Base-by-base conservation (phyloP, 2,113 vertebrate species). In the Petrocephalus microphthalmus region DNA sequence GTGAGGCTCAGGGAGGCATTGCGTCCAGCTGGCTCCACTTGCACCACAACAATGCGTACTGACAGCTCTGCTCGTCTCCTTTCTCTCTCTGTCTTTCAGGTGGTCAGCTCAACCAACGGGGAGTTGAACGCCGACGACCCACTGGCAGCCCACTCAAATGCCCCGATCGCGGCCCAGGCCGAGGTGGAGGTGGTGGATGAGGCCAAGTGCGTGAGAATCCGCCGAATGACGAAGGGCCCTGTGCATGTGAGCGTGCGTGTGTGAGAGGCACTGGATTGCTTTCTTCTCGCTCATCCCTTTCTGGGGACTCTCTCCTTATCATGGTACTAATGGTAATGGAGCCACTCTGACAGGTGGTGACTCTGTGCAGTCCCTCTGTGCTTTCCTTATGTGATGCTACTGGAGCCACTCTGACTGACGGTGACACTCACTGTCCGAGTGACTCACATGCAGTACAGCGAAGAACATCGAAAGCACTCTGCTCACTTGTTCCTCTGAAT, bases 181-280 rank as follows among this genome's bases (percentile, higher is more conserved):
- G 98, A 99, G 93, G 97, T 98, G 96, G 98, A 99, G 92, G 97
- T 98, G 94, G 97, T 98, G 92, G 98, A 99, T 74, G 98, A 99
- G 95, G 97, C 98, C 93, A 99, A 99, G 98, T 99, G 99, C 89
- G 98, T 98, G 88, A 90, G 88, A 67, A 71, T 45, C 67, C 60
- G 57, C 29, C 10, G 15, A 13, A 25, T 22, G 49, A 29, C 13
- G 49, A 5, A 25, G 53, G 86, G 25, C 20, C n/a, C 17, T 29
- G 45, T 81, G 64, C 81, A 42, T n/a, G 88, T 91, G 82, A 86
- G 81, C 83, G 89, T 86, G 57, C 13, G 49, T 0, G 47, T 84
- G 49, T 85, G 6, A 51, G n/a, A 29, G 57, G 45, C 25, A 11
- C 45, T 42, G 17, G 49, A 11, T 78, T 17, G 71, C 71, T 29